Conservation (phyloP, 2,113 vertebrate genomes). For the Pycnonotus jocosus region DNA sequence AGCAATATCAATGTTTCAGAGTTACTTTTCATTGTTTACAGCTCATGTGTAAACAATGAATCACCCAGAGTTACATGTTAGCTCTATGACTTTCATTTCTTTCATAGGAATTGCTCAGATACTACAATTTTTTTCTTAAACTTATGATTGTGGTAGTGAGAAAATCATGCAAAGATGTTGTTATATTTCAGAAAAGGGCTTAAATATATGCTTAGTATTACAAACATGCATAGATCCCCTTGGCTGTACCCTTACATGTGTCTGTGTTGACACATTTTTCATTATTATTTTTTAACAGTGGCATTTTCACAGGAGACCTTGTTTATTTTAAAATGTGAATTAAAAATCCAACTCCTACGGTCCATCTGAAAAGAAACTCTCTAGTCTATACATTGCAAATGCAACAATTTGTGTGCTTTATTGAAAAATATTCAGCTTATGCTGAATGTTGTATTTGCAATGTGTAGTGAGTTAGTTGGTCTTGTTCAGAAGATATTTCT, state of each 20-base stretch:
- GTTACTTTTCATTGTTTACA: neutral
- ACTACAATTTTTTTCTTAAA: neutral
- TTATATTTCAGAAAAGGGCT: neutral
- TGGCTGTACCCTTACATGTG: neutral
- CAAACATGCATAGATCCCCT: neutral
- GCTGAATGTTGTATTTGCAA: no score
- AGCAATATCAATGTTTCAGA: neutral
- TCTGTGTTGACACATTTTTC: neutral
- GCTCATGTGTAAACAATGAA: neutral
- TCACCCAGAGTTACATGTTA: neutral
- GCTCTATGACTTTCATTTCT: neutral
- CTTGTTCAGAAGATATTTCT: neutral
- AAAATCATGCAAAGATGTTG: neutral
- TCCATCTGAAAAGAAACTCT: neutral
- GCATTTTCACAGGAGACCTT: neutral
- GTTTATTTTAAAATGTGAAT: neutral
- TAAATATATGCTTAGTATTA: neutral
- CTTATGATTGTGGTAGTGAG: neutral
- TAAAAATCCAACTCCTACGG: neutral
- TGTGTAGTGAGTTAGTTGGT: neutral
- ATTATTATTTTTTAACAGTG: neutral
- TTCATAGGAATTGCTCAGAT: neutral
- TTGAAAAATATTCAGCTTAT: neutral
- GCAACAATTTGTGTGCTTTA: neutral
- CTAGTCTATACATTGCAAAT: neutral